These are phyloP conservation scores for Rhabdomys pumilio DNA, from an alignment of 2,797 vertebrate genomes.

Conservation along the genomic window DNA sequence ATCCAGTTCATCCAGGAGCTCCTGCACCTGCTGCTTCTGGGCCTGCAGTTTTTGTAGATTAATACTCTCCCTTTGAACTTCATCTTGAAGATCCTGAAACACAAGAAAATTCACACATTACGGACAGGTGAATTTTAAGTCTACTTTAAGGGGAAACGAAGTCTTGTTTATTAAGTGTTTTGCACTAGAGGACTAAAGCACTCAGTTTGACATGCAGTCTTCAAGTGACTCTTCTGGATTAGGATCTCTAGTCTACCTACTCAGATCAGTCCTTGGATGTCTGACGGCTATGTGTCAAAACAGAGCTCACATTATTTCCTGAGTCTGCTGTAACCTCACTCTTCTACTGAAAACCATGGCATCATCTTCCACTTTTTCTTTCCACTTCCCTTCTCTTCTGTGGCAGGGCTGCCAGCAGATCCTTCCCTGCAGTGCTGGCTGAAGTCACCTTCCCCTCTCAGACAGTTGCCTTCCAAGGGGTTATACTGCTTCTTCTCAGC, in stretches of 20 bases:
- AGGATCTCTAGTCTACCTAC: slow-evolving; percentile 21
- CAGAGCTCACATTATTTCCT: background rate
- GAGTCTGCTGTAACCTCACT: slow-evolving; percentile 50
- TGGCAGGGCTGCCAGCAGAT: slow-evolving; percentile 20
- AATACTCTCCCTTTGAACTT: slow-evolving; percentile 94
- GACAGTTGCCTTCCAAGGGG: slow-evolving; percentile 33
- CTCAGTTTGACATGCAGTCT: slow-evolving; percentile 58
- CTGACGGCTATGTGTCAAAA: slow-evolving; percentile 32
- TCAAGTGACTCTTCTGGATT: slow-evolving; percentile 56
- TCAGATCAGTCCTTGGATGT: slow-evolving; percentile 34
- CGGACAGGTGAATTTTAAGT: slow-evolving; percentile 32
- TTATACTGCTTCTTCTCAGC: background rate
- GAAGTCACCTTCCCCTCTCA: slow-evolving; percentile 49
- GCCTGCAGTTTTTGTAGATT: slow-evolving; percentile 94
- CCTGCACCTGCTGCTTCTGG: slow-evolving; percentile 96
- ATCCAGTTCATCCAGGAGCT: slow-evolving; percentile 95
- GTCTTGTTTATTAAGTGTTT: slow-evolving; percentile 16
- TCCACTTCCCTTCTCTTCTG: slow-evolving; percentile 21
- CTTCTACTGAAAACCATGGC: slow-evolving; percentile 16
- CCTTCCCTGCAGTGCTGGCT: background rate
- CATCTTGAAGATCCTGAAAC: slow-evolving; percentile 96
- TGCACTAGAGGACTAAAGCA: background rate
- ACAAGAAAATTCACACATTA: slow-evolving; percentile 61
- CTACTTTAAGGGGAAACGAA: slow-evolving; percentile 43
- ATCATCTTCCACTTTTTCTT: background rate